Base-by-base conservation (phyloP, 2,113 vertebrate species). In the Papio anubis region DNA sequence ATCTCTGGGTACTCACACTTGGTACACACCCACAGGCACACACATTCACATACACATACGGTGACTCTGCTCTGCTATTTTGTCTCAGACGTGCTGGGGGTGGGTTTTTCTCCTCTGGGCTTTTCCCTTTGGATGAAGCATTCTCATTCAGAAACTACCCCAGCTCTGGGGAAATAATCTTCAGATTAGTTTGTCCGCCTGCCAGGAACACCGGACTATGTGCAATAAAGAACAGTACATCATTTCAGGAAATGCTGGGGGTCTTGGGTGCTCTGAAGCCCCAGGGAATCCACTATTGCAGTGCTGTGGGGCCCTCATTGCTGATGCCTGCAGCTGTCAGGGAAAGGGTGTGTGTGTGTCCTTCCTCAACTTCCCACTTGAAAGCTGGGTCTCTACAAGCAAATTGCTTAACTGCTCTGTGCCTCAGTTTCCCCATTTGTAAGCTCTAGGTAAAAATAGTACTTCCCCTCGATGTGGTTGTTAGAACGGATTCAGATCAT, bases 141-240 rank as follows among this genome's bases (percentile, higher is more conserved):
- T 59, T 93, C 45, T 68, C 27, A 89, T 59, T 68, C 75, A 87
- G 76, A 86, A 92, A 48, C 76, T 35, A 40, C 18, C n/a, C n/a
- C 75, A 55, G 40, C 75, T 79, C 81, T 93, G 45, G 79, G 83
- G 73, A 93, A 93, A 89, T 93, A 35, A 80, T 82, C 86, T 61
- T 78, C 73, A 72, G 61, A 66, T 76, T 52, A 61, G 27, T 87
- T 68, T 45, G 11, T 82, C 85, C 78, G 59, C 66, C 64, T 59
- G 64, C 92, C 70, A 82, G 80, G 50, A 88, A 55, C 23, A n/a
- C 30, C 0, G 0, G n/a, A 3, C 25, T 14, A 18, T 40, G 27
- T 32, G 87, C 70, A 14, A 38, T 35, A 32, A 30, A 57, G 18
- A 55, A 83, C 35, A 52, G 50, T 0, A 4, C 16, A 1, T 84